Base-by-base conservation (phyloP, 2,888 invertebrate genomes). In the Hybos culiciformis region DNA sequence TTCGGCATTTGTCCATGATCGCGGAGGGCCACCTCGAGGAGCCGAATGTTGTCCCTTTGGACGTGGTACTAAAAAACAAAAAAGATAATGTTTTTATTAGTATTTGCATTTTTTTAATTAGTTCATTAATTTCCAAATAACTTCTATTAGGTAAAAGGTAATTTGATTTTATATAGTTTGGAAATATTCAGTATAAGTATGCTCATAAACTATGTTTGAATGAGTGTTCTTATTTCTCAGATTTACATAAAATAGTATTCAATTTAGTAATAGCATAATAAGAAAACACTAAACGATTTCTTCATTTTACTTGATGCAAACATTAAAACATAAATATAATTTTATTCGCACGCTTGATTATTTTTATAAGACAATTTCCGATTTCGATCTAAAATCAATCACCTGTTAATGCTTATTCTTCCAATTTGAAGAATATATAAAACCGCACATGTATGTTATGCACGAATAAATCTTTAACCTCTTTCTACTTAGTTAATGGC, bases 11-110 rank as follows among this genome's bases (percentile, higher is more conserved):
- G 88, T 90, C 90, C 90, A 90, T 2, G 90, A 90, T 42, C 90
- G 73, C 1, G 90, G 90, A 11, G 90, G 90, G 11, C 90, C 90
- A 19, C 90, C 88, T 52, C 90, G 73, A 19, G 88, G 88, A 31
- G 90, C 88, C 56, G 86, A 86, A 68, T 90, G 90, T 59, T 90
- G 90, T 37, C 90, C 90, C 62, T 90, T 88, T 42, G 88, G 87
- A 57, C 88, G 73, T 58, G 84, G 77, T 61, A 79, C 83, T 76
- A 73, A 49, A 61, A 73, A 53, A 8, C 43, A 39, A 48, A 34
- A 42, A 36, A 46, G 18, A 37, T 45, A 38, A 19, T 1, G 11
- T 11, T 12, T 29, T 29, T 29, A 29, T 29, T 8, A 29, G 11
- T 4, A n/a, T 8, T 5, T 7, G 29, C 5, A 7, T 29, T 5